Evolutionary conservation across 1,140 invertebrate species (phyloP), one percentile per base, ranked within the genome.

Genomic region (Drosophila lacertosa): DNA sequence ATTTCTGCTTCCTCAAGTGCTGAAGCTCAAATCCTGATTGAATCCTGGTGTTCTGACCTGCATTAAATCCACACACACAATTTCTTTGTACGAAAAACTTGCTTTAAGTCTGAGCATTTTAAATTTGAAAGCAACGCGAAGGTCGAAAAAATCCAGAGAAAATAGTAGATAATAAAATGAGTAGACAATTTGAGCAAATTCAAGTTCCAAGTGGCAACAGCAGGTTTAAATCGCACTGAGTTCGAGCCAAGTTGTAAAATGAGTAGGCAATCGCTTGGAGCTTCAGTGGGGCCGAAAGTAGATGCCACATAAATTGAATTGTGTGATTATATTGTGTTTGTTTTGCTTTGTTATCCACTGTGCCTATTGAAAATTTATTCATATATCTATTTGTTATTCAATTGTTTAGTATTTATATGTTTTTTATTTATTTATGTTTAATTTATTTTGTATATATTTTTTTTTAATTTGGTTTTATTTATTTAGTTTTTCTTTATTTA

Each of bases 91-190:
- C 59, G 54, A 62, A 59, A 65, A 58, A 60, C 57, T 83, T 71
- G 54, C 55, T 48, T 53, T 33, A 32, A 62, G 51, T 33, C 73
- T 69, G 74, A 62, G 79, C 79, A 70, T 83, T 83, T 78, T 26
- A 57, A 79, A 75, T 75, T 26, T 13, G n/a, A 47, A 54, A 51
- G n/a, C 54, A 35, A 24, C 65, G 55, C 58, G 67, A 39, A 44
- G 50, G 10, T 57, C 16, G 44, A 66, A 57, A 53, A 67, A 65
- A 65, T 81, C 58, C 77, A 74, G 65, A 53, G 69, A 69, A 88
- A 81, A 84, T 74, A 88, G 65, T 77, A 84, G 86, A 73, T 80
- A 77, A 74, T 69, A 74, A 88, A 88, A 77, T 84, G 74, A 77
- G 82, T 74, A 74, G 80, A 84, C 80, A 83, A 84, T 76, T 59